These are phyloP conservation scores for Caerostris extrusa DNA, from an alignment of 1,140 invertebrate species.

Conservation along the genomic window DNA sequence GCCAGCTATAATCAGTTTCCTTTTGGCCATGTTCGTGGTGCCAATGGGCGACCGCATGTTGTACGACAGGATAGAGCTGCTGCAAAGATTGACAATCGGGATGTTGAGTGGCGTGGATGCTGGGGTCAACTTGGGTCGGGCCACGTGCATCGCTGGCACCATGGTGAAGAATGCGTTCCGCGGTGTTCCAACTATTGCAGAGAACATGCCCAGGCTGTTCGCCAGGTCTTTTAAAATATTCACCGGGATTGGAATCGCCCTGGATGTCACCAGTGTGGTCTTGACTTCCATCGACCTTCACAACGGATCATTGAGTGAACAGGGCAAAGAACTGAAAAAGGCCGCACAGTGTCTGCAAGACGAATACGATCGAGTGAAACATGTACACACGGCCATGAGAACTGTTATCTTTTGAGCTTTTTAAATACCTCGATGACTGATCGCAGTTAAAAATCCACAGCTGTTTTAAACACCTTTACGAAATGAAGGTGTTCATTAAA, in stretches of 20 bases:
- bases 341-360: neutral
- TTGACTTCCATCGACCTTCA: constrained; percentile 17
- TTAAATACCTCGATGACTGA: neutral
- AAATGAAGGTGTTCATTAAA: too few relatives aligned
- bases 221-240: neutral
- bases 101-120: neutral
- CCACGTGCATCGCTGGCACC: too few relatives aligned
- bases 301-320: constrained; percentile 21
- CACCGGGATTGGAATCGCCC: neutral
- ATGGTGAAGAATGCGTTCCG: neutral
- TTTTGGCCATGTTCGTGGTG: neutral
- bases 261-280: neutral
- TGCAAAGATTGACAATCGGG: neutral
- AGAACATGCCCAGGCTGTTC: neutral
- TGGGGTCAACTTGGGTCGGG: neutral
- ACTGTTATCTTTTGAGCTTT: neutral
- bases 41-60: neutral
- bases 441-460: too few relatives aligned
- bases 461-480: too few relatives aligned
- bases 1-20: neutral
- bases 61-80: neutral
- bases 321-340: neutral
- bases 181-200: neutral
- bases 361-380: neutral
- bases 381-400: neutral